Conservation (phyloP, 2,113 vertebrate species). For the Lipotes vexillifer region DNA sequence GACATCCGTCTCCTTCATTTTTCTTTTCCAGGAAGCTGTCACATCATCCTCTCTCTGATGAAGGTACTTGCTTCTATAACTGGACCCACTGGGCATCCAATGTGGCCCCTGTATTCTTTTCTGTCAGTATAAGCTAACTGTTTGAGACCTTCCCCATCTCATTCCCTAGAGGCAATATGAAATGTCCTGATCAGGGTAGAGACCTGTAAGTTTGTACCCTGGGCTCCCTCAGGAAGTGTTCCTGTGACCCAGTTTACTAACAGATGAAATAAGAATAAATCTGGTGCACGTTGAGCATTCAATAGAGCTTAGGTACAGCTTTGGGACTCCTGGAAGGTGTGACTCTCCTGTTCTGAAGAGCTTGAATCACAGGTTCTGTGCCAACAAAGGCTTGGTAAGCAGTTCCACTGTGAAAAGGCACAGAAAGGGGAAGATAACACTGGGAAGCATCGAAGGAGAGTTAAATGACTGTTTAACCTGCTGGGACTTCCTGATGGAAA, state of each 20-base stretch:
- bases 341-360: neutral
- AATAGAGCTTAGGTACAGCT: neutral
- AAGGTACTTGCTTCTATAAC: neutral
- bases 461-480: neutral
- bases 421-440: neutral
- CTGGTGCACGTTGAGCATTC: neutral
- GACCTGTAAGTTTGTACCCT: neutral
- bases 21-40: neutral
- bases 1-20: neutral
- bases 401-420: neutral
- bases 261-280: neutral
- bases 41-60: neutral
- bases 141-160: neutral
- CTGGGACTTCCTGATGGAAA: neutral
- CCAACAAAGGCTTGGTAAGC: neutral
- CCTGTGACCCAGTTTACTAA: neutral
- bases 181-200: neutral
- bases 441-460: neutral
- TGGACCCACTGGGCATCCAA: neutral
- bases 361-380: neutral
- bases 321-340: neutral
- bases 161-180: neutral
- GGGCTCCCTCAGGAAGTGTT: neutral
- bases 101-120: neutral
- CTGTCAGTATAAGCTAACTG: neutral